These are phyloP conservation scores for Neogale vison DNA, from an alignment of 2,113 vertebrate genomes.

Conservation along the genomic window DNA sequence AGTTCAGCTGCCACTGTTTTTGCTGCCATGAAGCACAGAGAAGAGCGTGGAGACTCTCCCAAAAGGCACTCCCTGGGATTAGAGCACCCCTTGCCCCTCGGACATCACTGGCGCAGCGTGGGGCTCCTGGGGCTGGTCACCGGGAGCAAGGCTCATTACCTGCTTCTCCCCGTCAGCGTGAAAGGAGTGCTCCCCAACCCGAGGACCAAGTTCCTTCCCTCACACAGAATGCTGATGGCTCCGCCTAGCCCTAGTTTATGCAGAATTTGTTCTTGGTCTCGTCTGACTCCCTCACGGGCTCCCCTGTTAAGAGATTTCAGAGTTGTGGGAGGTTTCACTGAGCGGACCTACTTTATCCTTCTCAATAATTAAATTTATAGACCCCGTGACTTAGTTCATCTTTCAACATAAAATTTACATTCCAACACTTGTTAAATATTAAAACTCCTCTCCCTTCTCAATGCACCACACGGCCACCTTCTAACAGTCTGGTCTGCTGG, in stretches of 20 bases:
- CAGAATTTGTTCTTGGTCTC: not conserved
- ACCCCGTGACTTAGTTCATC: not conserved
- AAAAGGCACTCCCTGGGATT: not conserved
- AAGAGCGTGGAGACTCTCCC: not conserved
- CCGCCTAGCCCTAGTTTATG: not conserved
- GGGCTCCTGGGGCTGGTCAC: not conserved
- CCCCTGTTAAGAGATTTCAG: not conserved
- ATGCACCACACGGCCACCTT: not conserved
- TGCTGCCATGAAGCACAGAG: not conserved
- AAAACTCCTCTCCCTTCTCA: not conserved
- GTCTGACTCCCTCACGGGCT: not conserved
- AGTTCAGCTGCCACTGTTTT: not conserved
- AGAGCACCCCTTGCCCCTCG: not conserved
- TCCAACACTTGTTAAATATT: not conserved
- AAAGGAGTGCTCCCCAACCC: accelerated
- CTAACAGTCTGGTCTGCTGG: not conserved
- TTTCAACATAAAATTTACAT: slow-evolving; percentile 39
- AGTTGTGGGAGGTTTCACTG: not conserved
- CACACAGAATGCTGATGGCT: not conserved
- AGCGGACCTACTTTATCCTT: slow-evolving; percentile 2
- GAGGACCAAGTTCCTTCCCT: not conserved
- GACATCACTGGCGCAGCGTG: not conserved
- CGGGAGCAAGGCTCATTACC: not conserved
- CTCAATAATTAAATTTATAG: slow-evolving; percentile 17
- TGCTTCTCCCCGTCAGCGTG: not conserved